Evolutionary conservation across 2,797 vertebrate species (phyloP).

Genomic region (Salmo trutta): DNA sequence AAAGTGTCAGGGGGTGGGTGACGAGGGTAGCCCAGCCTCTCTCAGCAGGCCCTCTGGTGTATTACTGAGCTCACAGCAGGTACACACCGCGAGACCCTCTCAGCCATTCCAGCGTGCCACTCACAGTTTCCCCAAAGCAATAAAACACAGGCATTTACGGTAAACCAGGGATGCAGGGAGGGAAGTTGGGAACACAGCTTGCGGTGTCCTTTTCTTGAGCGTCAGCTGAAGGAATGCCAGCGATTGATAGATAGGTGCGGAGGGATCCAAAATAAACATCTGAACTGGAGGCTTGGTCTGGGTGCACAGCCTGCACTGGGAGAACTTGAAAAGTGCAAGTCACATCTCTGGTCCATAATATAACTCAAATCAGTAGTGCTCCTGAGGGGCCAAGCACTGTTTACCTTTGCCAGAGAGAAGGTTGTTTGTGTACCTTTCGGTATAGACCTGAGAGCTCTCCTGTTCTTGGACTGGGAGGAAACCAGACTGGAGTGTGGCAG

Average conservation of each 20-base stretch:
- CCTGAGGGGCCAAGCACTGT: slow-evolving; percentile 30
- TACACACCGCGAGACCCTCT: slow-evolving; percentile 25
- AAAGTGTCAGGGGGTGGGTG: slow-evolving; percentile 39
- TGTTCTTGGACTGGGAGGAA: slow-evolving; percentile 23
- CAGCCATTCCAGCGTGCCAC: slow-evolving; percentile 43
- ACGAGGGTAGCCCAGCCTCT: slow-evolving; percentile 17
- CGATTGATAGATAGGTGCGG: slow-evolving; percentile 35
- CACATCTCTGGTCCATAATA: slow-evolving; percentile 26
- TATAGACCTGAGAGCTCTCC: slow-evolving; percentile 38
- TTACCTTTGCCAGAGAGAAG: slow-evolving; percentile 40
- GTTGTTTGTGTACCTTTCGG: slow-evolving; percentile 29
- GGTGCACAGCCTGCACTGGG: slow-evolving; percentile 2
- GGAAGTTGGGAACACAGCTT: slow-evolving; percentile 25
- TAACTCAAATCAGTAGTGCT: slow-evolving; percentile 42
- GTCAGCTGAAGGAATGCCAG: slow-evolving; percentile 28
- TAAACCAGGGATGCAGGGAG: slow-evolving; percentile 34
- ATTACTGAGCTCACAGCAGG: slow-evolving; percentile 53
- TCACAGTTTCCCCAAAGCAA: slow-evolving; percentile 54
- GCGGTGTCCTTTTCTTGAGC: slow-evolving; percentile 20
- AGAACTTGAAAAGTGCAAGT: slow-evolving; percentile 17
- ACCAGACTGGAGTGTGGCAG: slow-evolving; percentile 24
- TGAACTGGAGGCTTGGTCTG: slow-evolving; percentile 12
- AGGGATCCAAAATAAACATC: slow-evolving; percentile 41
- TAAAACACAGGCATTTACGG: slow-evolving; percentile 52
- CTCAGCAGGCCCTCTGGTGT: slow-evolving; percentile 47